phyloP scores from a whole-genome alignment of 1,140 invertebrate species.

The Phymorhynchus buccinoides region DNA sequence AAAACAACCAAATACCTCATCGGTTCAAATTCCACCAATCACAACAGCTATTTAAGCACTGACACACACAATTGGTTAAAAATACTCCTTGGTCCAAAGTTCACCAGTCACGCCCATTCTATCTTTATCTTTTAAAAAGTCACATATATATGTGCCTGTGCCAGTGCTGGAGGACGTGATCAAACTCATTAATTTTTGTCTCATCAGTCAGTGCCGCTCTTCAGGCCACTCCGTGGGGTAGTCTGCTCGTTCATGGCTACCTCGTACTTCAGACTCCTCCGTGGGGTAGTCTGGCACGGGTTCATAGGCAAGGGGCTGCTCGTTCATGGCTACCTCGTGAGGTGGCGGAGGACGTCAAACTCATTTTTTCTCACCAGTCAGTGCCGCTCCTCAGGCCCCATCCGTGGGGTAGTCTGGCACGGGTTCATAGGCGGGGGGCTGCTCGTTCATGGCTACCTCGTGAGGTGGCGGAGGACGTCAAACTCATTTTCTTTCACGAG shows the following conservation, averaged over 20 bases:
- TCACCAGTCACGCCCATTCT: neutral
- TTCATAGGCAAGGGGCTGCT: neutral
- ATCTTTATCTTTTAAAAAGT: no score
- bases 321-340: neutral
- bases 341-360: constrained; percentile 33
- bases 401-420: neutral
- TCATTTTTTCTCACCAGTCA: no score
- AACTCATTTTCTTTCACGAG: no score
- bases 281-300: neutral
- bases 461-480: no score
- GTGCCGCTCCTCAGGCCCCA: neutral
- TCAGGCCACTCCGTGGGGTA: neutral
- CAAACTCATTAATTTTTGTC: no score
- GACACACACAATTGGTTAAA: neutral
- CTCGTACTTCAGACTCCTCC: neutral
- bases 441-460: constrained; percentile 5
- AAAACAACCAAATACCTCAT: neutral
- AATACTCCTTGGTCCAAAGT: no score
- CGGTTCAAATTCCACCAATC: neutral
- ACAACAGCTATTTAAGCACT: neutral
- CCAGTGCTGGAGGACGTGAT: no score
- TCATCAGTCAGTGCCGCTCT: no score
- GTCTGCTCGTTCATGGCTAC: neutral
- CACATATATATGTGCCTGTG: neutral
- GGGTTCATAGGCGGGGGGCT: neutral